These are phyloP conservation scores for Halichoerus grypus DNA, from an alignment of 2,113 vertebrate genomes.

Conservation along the genomic window DNA sequence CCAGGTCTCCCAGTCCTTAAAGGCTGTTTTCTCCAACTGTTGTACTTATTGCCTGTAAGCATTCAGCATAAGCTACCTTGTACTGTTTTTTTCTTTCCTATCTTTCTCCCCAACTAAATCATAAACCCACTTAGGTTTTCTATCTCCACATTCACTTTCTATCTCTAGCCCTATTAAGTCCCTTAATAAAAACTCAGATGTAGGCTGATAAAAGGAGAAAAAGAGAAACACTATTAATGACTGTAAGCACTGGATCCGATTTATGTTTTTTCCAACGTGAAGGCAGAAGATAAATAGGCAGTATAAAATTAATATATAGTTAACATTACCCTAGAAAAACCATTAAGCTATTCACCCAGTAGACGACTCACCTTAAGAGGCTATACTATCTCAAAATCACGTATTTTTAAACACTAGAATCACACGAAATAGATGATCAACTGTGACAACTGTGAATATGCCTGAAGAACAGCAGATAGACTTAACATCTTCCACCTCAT, in stretches of 20 bases:
- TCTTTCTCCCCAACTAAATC: not conserved
- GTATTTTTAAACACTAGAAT: not conserved
- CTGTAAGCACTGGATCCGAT: not conserved
- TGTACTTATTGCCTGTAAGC: not conserved
- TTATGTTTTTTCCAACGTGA: not conserved
- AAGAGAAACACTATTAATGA: not conserved
- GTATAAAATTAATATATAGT: not conserved
- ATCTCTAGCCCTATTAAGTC: not conserved
- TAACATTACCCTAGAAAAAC: not conserved
- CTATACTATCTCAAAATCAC: not conserved
- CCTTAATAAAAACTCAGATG: conserved; percentile 21
- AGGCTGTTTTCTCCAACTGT: not conserved
- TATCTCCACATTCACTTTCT: not conserved
- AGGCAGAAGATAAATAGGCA: not conserved
- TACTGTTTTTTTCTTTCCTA: not conserved
- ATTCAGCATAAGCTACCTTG: not conserved
- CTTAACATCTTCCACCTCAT: not conserved
- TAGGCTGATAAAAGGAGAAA: conserved; percentile 1
- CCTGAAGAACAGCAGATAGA: not conserved
- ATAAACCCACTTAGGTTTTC: not conserved
- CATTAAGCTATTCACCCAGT: not conserved
- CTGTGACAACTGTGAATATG: not conserved
- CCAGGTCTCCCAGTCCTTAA: not conserved
- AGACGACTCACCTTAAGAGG: not conserved
- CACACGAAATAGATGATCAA: not conserved